Percentiles rank a stretch among this genome's conserved stretches.
These are phyloP conservation scores for Drosophila navojoa DNA, from an alignment of 1,140 invertebrate species.

Conservation along the genomic window DNA sequence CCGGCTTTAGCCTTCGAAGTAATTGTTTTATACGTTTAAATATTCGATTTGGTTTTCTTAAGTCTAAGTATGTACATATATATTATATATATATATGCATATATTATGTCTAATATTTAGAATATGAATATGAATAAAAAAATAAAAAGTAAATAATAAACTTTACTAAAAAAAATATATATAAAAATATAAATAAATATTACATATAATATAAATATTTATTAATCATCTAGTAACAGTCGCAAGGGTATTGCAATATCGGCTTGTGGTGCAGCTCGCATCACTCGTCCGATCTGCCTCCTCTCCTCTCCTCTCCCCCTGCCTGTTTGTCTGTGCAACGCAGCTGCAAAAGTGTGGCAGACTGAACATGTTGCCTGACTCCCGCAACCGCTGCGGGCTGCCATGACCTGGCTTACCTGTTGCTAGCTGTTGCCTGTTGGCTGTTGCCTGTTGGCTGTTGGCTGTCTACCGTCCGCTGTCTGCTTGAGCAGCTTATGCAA, in stretches of 20 bases:
- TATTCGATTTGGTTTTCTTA: too few species aligned
- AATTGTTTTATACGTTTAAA: too few species aligned
- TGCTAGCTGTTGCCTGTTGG: slow-evolving; percentile 31
- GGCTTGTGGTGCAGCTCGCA: neutral
- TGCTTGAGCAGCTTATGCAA: slow-evolving; percentile 75
- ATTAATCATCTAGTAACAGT: neutral
- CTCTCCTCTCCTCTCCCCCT: neutral
- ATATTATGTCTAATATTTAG: too few species aligned
- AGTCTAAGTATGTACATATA: too few species aligned
- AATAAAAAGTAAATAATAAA: too few species aligned
- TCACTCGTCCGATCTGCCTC: neutral
- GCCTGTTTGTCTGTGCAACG: neutral
- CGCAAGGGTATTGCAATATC: slow-evolving; percentile 28
- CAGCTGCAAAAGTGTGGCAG: slow-evolving; percentile 52
- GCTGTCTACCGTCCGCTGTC: slow-evolving; percentile 45
- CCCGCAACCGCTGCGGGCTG: slow-evolving; percentile 3
- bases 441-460: slow-evolving; percentile 15
- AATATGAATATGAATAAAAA: too few species aligned
- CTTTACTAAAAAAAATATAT: too few species aligned
- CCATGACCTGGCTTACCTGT: slow-evolving; percentile 53
- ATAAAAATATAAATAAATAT: too few species aligned
- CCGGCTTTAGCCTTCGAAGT: too few species aligned
- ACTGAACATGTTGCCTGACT: slow-evolving; percentile 58
- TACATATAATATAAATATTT: too few species aligned
- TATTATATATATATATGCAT: too few species aligned